Conservation (phyloP, 2,113 vertebrate genomes). For the Lepisosteus osseus region DNA sequence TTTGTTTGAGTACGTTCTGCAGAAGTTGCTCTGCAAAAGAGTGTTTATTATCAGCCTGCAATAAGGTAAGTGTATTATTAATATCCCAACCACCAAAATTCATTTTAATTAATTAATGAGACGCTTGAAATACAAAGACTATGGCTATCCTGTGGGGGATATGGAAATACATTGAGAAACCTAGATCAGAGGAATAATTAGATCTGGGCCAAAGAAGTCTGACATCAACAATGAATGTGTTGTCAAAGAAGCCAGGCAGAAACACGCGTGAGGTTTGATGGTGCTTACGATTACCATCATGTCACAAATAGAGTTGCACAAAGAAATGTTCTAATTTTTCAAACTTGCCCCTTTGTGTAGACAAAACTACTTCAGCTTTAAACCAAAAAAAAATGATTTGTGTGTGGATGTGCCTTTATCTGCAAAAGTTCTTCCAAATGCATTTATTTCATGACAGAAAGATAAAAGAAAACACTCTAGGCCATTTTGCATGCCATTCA, state of each 20-base stretch:
- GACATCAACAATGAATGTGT: slow-evolving; percentile 19
- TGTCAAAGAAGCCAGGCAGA: slow-evolving; percentile 28
- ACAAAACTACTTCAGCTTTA: too few relatives aligned
- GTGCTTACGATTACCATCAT: not conserved
- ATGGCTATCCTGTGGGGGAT: not conserved
- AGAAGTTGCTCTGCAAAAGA: slow-evolving; percentile 32
- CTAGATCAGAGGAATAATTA: slow-evolving; percentile 35
- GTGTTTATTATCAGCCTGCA: slow-evolving; percentile 35
- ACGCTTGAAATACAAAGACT: slow-evolving; percentile 15
- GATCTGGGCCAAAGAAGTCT: slow-evolving; percentile 30
- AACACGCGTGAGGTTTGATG: slow-evolving; percentile 12
- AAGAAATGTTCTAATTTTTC: too few relatives aligned
- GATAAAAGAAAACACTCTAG: too few relatives aligned
- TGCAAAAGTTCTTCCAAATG: too few relatives aligned
- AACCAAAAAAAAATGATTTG: too few relatives aligned
- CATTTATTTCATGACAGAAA: too few relatives aligned
- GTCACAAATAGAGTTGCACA: not conserved
- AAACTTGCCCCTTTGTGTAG: too few relatives aligned
- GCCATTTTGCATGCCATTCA: too few relatives aligned
- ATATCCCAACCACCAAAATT: slow-evolving; percentile 22
- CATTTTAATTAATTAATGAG: slow-evolving; percentile 49
- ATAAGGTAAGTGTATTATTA: slow-evolving; percentile 40
- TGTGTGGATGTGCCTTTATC: too few relatives aligned
- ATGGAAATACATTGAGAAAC: slow-evolving; percentile 10
- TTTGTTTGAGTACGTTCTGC: not conserved